phyloP scores from a whole-genome alignment of 2,797 vertebrate species.

The Pseudopleuronectes americanus region DNA sequence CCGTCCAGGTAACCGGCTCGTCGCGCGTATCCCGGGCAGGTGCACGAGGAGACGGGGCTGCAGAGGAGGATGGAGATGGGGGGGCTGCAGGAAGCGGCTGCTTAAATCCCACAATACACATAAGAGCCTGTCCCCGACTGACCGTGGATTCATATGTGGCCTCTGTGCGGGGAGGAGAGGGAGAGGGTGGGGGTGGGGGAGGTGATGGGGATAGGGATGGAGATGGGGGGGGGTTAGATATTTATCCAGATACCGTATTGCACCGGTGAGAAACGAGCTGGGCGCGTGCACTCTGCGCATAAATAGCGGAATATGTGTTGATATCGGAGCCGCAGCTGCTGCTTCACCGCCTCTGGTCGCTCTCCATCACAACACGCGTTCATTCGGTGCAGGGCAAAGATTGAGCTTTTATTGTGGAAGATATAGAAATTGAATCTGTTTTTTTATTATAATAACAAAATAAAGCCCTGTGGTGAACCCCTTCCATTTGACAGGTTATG shows the following conservation, averaged over 20 bases:
- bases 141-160: slow-evolving; percentile 27
- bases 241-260: slow-evolving; percentile 7
- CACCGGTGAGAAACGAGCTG: slow-evolving; percentile 16
- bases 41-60: slow-evolving; percentile 49
- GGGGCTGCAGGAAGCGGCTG: slow-evolving; percentile 23
- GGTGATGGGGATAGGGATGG: neutral
- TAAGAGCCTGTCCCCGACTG: slow-evolving; percentile 46
- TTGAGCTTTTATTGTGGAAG: too few relatives aligned
- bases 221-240: neutral
- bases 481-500: neutral
- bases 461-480: too few relatives aligned
- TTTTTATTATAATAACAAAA: neutral
- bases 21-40: slow-evolving; percentile 45
- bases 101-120: slow-evolving; percentile 52
- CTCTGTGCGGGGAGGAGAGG: slow-evolving; percentile 20
- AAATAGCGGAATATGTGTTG: slow-evolving; percentile 47
- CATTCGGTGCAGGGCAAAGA: too few relatives aligned
- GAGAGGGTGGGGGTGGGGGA: neutral
- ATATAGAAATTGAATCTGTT: too few relatives aligned
- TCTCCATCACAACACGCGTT: too few relatives aligned
- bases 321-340: neutral
- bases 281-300: slow-evolving; percentile 57
- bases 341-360: too few relatives aligned
- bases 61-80: too few relatives aligned
- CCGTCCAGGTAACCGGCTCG: slow-evolving; percentile 77